A percentile compares a stretch with the other conserved stretches of the same genome.
Conservation (phyloP, 2,888 invertebrate genomes). For the Anodontia alba region DNA sequence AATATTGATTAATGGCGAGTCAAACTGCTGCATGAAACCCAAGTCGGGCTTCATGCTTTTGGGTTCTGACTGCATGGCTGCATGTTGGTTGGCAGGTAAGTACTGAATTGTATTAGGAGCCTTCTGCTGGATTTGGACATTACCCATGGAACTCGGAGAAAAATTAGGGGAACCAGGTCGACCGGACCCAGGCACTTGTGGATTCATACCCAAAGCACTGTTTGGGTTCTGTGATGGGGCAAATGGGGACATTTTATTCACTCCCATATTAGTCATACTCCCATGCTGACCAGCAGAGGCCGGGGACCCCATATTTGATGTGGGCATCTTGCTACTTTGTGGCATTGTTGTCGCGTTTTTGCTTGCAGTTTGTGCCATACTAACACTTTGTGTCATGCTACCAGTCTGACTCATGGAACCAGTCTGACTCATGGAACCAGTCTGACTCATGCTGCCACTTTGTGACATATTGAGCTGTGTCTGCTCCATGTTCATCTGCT, state of each 20-base stretch:
- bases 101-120: slow-evolving; percentile 99
- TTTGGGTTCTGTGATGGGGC: slow-evolving; percentile 57
- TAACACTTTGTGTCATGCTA: slow-evolving; percentile 56
- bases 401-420: slow-evolving; percentile 48
- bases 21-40: slow-evolving; percentile 92
- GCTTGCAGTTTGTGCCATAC: slow-evolving; percentile 40
- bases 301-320: slow-evolving; percentile 24
- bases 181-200: slow-evolving; percentile 62
- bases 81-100: slow-evolving; percentile 97
- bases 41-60: slow-evolving; percentile 71
- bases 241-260: slow-evolving; percentile 49
- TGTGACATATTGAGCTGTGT: slow-evolving; percentile 61
- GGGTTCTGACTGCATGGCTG: slow-evolving; percentile 85
- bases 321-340: slow-evolving; percentile 37
- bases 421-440: slow-evolving; percentile 45
- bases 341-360: slow-evolving; percentile 9
- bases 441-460: slow-evolving; percentile 47
- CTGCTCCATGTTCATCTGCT: slow-evolving; percentile 79
- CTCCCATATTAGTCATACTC: slow-evolving; percentile 27
- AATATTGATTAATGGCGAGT: slow-evolving; percentile 91
- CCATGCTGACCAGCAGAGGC: slow-evolving; percentile 36
- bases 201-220: slow-evolving; percentile 38
- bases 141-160: slow-evolving; percentile 86
- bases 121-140: slow-evolving; percentile 95
- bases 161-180: slow-evolving; percentile 71